Evolutionary conservation across 2,888 invertebrate species (phyloP).

Genomic region (Nymphalis polychloros): DNA sequence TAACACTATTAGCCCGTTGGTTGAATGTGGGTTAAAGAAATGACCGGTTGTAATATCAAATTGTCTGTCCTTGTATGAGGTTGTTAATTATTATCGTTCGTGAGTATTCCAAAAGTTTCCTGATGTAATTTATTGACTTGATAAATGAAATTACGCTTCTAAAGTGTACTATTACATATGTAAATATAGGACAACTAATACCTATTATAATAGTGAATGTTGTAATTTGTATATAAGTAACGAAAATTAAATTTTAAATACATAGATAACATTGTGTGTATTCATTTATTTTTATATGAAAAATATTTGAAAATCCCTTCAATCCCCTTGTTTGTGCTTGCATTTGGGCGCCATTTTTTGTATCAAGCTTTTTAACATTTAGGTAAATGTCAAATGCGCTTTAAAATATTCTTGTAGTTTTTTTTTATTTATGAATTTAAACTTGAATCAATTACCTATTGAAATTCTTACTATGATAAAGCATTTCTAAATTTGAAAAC

Average conservation of each 20-base stretch:
- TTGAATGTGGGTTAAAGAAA: constrained; percentile 29
- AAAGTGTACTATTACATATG: constrained; percentile 80
- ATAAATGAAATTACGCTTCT: constrained; percentile 78
- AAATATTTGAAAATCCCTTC: neutral
- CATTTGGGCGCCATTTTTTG: neutral
- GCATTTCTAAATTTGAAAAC: too few relatives aligned
- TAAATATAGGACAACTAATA: constrained; percentile 81
- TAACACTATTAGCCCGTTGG: constrained; percentile 29
- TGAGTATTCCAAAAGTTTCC: constrained; percentile 73
- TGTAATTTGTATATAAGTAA: constrained; percentile 83
- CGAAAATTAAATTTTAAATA: constrained; percentile 82
- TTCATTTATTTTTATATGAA: constrained; percentile 52
- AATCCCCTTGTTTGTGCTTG: neutral
- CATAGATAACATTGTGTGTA: constrained; percentile 77
- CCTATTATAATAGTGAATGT: constrained; percentile 81
- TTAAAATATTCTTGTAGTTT: too few relatives aligned
- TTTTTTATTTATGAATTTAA: too few relatives aligned
- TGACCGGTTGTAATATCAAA: constrained; percentile 34
- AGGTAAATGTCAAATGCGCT: too few relatives aligned
- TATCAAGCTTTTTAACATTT: neutral
- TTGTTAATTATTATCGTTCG: constrained; percentile 58
- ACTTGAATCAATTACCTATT: too few relatives aligned
- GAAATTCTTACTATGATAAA: too few relatives aligned
- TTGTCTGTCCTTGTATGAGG: constrained; percentile 56
- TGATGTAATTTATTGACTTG: constrained; percentile 75